These are phyloP conservation scores for Habrosyne pyritoides DNA, from an alignment of 2,888 invertebrate species.

Conservation along the genomic window DNA sequence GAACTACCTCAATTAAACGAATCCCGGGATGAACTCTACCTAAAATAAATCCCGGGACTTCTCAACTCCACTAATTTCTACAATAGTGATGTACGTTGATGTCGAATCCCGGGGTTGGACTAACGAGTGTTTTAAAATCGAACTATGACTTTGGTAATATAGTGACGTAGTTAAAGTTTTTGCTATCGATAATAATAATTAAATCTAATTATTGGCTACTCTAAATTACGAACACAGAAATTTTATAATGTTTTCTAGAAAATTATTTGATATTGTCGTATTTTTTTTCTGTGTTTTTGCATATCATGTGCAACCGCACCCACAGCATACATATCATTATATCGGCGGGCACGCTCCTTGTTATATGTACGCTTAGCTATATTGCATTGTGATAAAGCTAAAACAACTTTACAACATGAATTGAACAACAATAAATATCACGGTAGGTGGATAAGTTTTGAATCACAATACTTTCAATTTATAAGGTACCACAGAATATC, in stretches of 20 bases:
- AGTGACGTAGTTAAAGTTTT: neutral
- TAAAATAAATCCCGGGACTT: neutral
- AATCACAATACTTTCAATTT: neutral
- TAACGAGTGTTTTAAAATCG: neutral
- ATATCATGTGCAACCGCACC: too few species aligned
- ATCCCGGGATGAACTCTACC: neutral
- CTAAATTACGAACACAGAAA: too few species aligned
- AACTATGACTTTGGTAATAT: neutral
- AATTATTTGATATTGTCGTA: too few species aligned
- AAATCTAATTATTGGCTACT: too few species aligned
- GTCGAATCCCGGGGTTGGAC: neutral
- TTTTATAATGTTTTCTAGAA: too few species aligned
- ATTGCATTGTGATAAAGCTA: too few species aligned
- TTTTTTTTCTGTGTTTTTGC: too few species aligned
- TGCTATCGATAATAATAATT: neutral
- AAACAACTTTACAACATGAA: too few species aligned
- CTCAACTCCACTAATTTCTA: neutral
- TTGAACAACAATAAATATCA: too few species aligned
- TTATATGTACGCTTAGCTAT: too few species aligned
- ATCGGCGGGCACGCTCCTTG: too few species aligned
- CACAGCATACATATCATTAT: too few species aligned
- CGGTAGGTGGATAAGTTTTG: neutral
- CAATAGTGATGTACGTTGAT: neutral
- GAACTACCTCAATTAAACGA: constrained; percentile 18
- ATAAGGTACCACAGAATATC: neutral